A percentile compares a stretch with the other conserved stretches of the same genome.
Evolutionary conservation across 2,888 invertebrate genomes (phyloP).

Genomic region (Serrognathus titanus): DNA sequence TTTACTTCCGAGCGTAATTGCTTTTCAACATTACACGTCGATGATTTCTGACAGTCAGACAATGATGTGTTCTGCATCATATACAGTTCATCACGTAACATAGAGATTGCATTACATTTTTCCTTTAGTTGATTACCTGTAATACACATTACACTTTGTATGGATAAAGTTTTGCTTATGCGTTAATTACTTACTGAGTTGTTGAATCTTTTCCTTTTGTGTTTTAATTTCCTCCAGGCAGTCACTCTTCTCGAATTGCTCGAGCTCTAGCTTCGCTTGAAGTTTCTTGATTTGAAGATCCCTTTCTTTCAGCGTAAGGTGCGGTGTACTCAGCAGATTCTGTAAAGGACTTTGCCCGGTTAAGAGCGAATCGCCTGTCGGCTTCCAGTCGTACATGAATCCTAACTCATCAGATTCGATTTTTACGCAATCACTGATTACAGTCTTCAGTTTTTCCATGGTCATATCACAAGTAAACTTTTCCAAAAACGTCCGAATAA

Average conservation of each 20-base stretch:
- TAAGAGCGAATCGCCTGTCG: slow-evolving; percentile 24
- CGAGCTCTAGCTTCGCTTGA: slow-evolving; percentile 58
- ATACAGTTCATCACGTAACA: slow-evolving; percentile 40
- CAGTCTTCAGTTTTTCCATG: slow-evolving; percentile 30
- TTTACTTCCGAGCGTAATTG: slow-evolving; percentile 50
- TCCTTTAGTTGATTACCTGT: slow-evolving; percentile 44
- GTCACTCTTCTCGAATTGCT: slow-evolving; percentile 61
- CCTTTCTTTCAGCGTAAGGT: slow-evolving; percentile 32
- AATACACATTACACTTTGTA: slow-evolving; percentile 6
- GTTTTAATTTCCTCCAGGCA: slow-evolving; percentile 58
- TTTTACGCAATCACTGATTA: slow-evolving; percentile 30
- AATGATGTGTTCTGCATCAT: slow-evolving; percentile 36
- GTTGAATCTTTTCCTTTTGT: slow-evolving; percentile 54
- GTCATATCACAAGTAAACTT: slow-evolving; percentile 30
- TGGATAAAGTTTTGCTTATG: slow-evolving; percentile 3
- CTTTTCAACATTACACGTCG: slow-evolving; percentile 20
- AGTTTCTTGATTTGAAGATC: slow-evolving; percentile 53
- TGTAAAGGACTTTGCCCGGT: slow-evolving; percentile 34
- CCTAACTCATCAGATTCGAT: slow-evolving; percentile 6
- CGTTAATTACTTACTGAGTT: slow-evolving; percentile 49
- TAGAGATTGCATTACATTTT: slow-evolving; percentile 44
- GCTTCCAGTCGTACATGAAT: slow-evolving; percentile 22
- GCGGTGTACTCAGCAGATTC: slow-evolving; percentile 40
- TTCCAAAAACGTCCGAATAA: slow-evolving; percentile 41
- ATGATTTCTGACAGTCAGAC: slow-evolving; percentile 38